Evolutionary conservation across 2,888 invertebrate genomes (phyloP).

Genomic region (Congeria kusceri): DNA sequence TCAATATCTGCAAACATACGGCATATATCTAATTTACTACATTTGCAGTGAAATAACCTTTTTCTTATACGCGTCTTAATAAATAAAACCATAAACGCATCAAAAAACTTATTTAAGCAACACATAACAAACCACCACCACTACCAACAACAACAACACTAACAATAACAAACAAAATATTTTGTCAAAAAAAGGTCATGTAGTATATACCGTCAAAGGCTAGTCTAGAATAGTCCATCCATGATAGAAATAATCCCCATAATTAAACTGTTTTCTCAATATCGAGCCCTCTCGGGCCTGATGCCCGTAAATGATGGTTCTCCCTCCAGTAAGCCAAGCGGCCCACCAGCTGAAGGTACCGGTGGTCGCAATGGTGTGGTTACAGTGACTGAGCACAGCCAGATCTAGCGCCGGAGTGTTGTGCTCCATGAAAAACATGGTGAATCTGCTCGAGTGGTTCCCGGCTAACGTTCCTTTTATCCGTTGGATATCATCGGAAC

Average conservation of each 20-base stretch:
- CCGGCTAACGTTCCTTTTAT: background rate
- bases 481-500: conserved; percentile 65
- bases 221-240: conserved; percentile 60
- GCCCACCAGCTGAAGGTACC: conserved; percentile 75
- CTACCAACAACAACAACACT: too few species aligned
- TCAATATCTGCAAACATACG: too few species aligned
- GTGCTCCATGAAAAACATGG: conserved; percentile 46
- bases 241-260: conserved; percentile 62
- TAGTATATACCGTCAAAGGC: too few species aligned
- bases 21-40: too few species aligned
- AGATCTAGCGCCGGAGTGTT: conserved; percentile 61
- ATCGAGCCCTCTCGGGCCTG: conserved; percentile 46
- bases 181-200: too few species aligned
- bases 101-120: too few species aligned
- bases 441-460: conserved; percentile 47
- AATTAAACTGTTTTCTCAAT: conserved; percentile 55
- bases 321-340: conserved; percentile 65
- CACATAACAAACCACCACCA: too few species aligned
- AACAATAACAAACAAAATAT: too few species aligned
- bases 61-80: too few species aligned
- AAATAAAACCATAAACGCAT: too few species aligned
- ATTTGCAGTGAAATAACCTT: too few species aligned
- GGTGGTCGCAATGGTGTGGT: conserved; percentile 72
- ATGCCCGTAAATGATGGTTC: conserved; percentile 63
- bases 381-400: conserved; percentile 66